Evolutionary conservation across 2,888 invertebrate species (phyloP).

Genomic region (Agonum fuliginosum): DNA sequence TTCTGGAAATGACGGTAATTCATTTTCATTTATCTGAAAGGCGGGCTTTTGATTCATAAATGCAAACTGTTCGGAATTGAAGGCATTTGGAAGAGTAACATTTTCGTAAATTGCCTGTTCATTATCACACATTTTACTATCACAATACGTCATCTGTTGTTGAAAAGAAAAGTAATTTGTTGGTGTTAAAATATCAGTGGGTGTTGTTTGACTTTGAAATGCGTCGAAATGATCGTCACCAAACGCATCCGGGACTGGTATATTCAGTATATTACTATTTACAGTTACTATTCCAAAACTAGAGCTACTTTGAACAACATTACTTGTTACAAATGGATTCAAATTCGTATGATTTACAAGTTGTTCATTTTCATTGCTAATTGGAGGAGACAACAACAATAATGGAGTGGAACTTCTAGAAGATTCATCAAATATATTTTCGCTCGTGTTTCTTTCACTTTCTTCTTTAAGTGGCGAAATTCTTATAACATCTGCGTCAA

Average conservation of each 20-base stretch:
- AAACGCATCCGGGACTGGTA: slow-evolving; percentile 63
- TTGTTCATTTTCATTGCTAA: slow-evolving; percentile 49
- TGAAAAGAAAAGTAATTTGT: slow-evolving; percentile 28
- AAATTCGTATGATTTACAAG: slow-evolving; percentile 59
- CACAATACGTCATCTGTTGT: slow-evolving; percentile 11
- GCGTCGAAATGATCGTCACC: slow-evolving; percentile 66
- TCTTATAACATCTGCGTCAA: slow-evolving; percentile 27
- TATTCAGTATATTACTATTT: slow-evolving; percentile 67
- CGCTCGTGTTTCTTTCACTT: slow-evolving; percentile 29
- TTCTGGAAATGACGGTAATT: slow-evolving; percentile 27
- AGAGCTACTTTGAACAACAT: slow-evolving; percentile 64
- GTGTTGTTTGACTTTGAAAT: slow-evolving; percentile 64
- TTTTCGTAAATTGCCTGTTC: slow-evolving; percentile 65
- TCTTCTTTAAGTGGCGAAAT: slow-evolving; percentile 54
- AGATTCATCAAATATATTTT: slow-evolving; percentile 54
- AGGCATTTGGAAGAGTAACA: slow-evolving; percentile 62
- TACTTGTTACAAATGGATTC: slow-evolving; percentile 68
- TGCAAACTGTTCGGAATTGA: slow-evolving; percentile 61
- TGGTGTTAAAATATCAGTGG: neutral
- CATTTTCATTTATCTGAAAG: slow-evolving; percentile 15
- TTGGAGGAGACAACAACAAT: slow-evolving; percentile 50
- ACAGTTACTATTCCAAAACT: slow-evolving; percentile 68
- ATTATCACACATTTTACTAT: slow-evolving; percentile 56
- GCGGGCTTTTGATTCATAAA: slow-evolving; percentile 59
- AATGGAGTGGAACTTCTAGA: slow-evolving; percentile 58